Conservation (phyloP, 2,888 invertebrate species). For the Andrena flavipes region DNA sequence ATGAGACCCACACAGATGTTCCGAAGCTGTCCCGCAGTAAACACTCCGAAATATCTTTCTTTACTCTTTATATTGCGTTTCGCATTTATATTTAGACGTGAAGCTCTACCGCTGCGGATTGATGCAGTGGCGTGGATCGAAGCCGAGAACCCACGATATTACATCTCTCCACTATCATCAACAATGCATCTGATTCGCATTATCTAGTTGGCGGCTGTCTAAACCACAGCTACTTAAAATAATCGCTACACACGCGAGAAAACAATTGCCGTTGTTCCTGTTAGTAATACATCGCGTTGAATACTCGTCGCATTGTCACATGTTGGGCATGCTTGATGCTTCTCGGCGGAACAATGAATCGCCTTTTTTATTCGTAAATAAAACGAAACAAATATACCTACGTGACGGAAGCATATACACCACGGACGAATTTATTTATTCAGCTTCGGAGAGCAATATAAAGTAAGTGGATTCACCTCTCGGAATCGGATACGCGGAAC, state of each 20-base stretch:
- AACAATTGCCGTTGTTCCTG: slow-evolving; percentile 43
- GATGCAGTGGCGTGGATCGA: slow-evolving; percentile 28
- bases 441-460: too few relatives aligned
- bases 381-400: too few relatives aligned
- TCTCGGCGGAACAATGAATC: too few relatives aligned
- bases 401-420: too few relatives aligned
- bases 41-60: slow-evolving; percentile 14
- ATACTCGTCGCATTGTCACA: background rate
- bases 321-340: background rate
- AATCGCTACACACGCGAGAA: slow-evolving; percentile 27
- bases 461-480: too few relatives aligned
- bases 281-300: background rate
- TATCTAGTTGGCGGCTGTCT: slow-evolving; percentile 2
- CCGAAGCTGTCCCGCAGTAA: background rate
- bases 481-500: background rate
- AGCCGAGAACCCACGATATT: background rate
- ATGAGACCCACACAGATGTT: too few relatives aligned
- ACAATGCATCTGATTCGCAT: background rate
- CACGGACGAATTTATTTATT: background rate
- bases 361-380: too few relatives aligned
- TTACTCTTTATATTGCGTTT: slow-evolving; percentile 20
- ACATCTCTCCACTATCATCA: background rate
- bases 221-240: slow-evolving; percentile 21
- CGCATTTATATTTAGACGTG: slow-evolving; percentile 33
- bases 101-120: slow-evolving; percentile 8